Base-by-base conservation (phyloP, 2,888 invertebrate species). In the Parasteatoda lunata region DNA sequence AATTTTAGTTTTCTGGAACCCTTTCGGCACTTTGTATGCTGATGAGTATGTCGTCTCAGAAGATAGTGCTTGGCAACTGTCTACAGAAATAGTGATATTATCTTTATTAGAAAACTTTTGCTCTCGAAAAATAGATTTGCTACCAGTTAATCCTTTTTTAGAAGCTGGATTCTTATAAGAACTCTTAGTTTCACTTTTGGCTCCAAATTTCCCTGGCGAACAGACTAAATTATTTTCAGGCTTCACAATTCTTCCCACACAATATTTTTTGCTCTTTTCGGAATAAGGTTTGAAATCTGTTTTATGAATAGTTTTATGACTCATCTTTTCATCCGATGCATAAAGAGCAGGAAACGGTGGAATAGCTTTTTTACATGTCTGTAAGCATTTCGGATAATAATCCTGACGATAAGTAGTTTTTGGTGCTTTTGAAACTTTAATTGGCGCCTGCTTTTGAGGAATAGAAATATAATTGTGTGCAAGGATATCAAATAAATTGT, bases 151-250 rank as follows among this genome's bases (percentile, higher is more conserved):
- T 70, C 8, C 15, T 8, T 54, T 69, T 82, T 70, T 82, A 3
- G 59, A 30, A 64, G 13, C 47, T 3, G 71, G 82, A 49, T n/a
- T 65, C 0, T 13, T 78, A 45, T 52, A 79, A 13, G 65, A 64
- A 4, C 48, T 30, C 66, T 85, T 85, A 3, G 70, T 71, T 70
- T 85, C 84, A 54, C 84, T 85, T 76, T 70, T 70, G 6, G 65
- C 76, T 52, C 65, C 65, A 49, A 85, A 79, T 51, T 79, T 85
- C 5, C 4, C 30, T 4, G 48, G 51, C 7, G 64, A 7, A 11
- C 75, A 85, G 47, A 48, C n/a, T 45, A 85, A 4, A 48, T 64
- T 51, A 6, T 64, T 52, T 52, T 45, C 64, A 3, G 69, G 69
- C 0, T 8, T 13, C 11, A 75, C 9, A 2, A 70, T 48, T 52